Base-by-base conservation (phyloP, 2,113 vertebrate species). In the Periophthalmodon schlosseri region DNA sequence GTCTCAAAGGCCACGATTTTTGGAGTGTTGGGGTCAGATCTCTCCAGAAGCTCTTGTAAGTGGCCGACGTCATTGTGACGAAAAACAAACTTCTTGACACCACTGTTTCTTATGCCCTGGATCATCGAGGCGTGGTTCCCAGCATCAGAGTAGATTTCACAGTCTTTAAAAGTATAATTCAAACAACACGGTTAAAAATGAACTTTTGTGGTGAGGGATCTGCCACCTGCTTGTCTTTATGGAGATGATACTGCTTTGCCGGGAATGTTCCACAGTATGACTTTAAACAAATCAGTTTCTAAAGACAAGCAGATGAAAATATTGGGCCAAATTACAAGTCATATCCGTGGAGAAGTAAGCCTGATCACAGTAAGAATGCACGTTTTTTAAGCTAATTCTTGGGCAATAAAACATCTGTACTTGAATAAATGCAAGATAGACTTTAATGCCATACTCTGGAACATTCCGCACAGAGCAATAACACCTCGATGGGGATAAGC, bases 81-180 rank as follows among this genome's bases (percentile, higher is more conserved):
- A 84, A 97, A 99, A 87, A 99, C 92, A 68, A 95, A 96, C 83
- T 97, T 97, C 24, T 95, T 95, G 60, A 94, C 96, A 0, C 95
- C 90, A 20, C 97, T 99, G 88, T 97, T 99, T 2, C 95, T 88
- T 77, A 97, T 97, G 4, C 96, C 96, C 80, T 97, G 95, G 80
- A 97, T 98, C 96, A 98, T 96, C n/a, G 96, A 98, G 28, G 95
- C 96, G n/a, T 98, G 96, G 87, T 98, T 99, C 24, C 96, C 95
- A 44, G 96, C 86, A 54, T 98, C 96, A 0, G 97, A 98, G 88
- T 97, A 98, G 72, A 99, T 95, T 89, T 98, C 96, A 83, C 96
- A 99, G 28, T 94, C 96, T 98, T 6, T 72, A 66, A 75, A 8
- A 23, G 12, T 58, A 24, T 9, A 21, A 20, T 52, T 16, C 50